phyloP scores from a whole-genome alignment of 2,113 vertebrate species.

The human (Homo sapiens) region GRCh38 chr19:48956501-48957000 shows the following conservation, averaged over 20 bases:
- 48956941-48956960: too few species aligned
- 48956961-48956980: neutral
- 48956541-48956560: neutral
- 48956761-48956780: neutral
- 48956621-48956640: neutral
- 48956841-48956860: too few species aligned
- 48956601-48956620: neutral
- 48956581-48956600: neutral
- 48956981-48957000: neutral
- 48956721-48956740: neutral
- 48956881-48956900: too few species aligned
- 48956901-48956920: too few species aligned
- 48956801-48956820: too few species aligned
- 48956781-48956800: too few species aligned
- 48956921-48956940: too few species aligned
- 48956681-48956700: rapidly evolving
- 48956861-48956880: too few species aligned
- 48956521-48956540: rapidly evolving
- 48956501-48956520: neutral
- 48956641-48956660: neutral
- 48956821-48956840: too few species aligned
- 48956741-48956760: rapidly evolving
- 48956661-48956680: neutral
- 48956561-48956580: neutral
- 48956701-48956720: rapidly evolving